Conservation (phyloP, 2,888 invertebrate species). For the Tenthredo notha region DNA sequence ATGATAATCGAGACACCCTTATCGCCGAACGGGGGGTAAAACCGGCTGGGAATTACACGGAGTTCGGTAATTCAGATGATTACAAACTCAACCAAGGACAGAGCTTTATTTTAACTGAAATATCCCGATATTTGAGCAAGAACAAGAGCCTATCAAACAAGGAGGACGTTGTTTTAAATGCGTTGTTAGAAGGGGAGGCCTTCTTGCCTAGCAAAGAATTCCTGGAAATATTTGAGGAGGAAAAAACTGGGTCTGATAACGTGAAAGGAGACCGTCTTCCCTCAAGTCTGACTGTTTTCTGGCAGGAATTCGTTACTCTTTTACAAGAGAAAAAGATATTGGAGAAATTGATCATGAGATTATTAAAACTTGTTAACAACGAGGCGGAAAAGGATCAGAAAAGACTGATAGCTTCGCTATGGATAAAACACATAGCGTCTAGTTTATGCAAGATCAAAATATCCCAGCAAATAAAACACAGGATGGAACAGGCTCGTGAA, state of each 20-base stretch:
- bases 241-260: conserved; percentile 47
- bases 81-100: conserved; percentile 64
- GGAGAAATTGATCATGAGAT: conserved; percentile 78
- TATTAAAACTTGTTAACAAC: conserved; percentile 78
- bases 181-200: conserved; percentile 70
- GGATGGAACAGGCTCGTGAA: conserved; percentile 66
- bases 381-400: conserved; percentile 71
- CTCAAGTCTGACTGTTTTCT: conserved; percentile 73
- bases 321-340: conserved; percentile 80
- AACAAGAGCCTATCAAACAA: conserved; percentile 63
- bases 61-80: conserved; percentile 58
- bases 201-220: conserved; percentile 71
- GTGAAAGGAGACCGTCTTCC: conserved; percentile 66
- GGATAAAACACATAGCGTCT: conserved; percentile 80
- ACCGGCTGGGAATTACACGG: conserved; percentile 26
- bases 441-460: conserved; percentile 78
- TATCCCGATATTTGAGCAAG: conserved; percentile 66
- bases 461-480: conserved; percentile 65
- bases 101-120: conserved; percentile 66
- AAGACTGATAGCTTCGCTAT: conserved; percentile 79
- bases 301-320: conserved; percentile 81
- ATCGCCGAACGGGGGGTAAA: neutral
- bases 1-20: neutral
- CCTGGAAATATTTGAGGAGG: conserved; percentile 65
- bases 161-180: conserved; percentile 66